A percentile compares a stretch with the other conserved stretches of the same genome.
phyloP scores from a whole-genome alignment of 2,113 vertebrate species.

The human region GRCh38 chrX:155092501-155093000 shows the following conservation, averaged over 20 bases:
- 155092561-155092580: not conserved
- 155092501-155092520: not conserved
- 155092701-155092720: not conserved
- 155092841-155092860: conserved; percentile 8
- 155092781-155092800: not conserved
- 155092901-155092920: not conserved
- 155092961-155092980: not conserved
- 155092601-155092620: not conserved
- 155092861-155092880: conserved; percentile 12
- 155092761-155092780: not conserved
- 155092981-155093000: not conserved
- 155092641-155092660: not conserved
- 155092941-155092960: not conserved
- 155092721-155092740: not conserved
- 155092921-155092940: not conserved
- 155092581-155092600: not conserved
- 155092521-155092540: not conserved
- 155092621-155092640: not conserved
- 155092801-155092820: not conserved
- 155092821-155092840: conserved; percentile 1
- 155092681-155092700: not conserved
- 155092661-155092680: not conserved
- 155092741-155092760: not conserved
- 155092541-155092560: not conserved
- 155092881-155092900: conserved; percentile 9